These are phyloP conservation scores for Dipodomys stephensi DNA, from an alignment of 2,113 vertebrate species.

Conservation along the genomic window DNA sequence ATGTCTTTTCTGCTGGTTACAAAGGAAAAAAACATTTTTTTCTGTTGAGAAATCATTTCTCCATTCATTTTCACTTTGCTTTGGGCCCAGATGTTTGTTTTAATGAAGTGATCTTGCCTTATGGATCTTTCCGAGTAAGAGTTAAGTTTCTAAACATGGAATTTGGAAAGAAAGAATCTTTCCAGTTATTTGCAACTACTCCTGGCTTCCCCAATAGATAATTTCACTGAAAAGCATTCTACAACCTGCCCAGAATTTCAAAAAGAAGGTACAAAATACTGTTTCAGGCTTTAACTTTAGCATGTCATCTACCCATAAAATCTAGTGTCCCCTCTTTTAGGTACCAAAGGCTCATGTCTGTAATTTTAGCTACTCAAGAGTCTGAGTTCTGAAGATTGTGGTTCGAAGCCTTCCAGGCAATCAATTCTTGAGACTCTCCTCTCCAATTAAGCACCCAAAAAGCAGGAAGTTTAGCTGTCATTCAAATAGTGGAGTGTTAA, in stretches of 20 bases:
- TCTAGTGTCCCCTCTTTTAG: background rate
- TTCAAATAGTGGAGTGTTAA: too few species aligned
- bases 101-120: background rate
- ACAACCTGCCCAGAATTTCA: background rate
- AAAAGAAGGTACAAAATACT: background rate
- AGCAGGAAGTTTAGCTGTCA: too few species aligned
- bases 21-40: background rate
- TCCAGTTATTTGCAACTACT: background rate
- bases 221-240: background rate
- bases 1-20: background rate
- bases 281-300: background rate
- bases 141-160: constrained; percentile 7
- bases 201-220: background rate
- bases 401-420: too few species aligned
- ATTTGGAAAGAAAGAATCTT: background rate
- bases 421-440: too few species aligned
- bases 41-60: background rate
- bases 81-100: background rate
- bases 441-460: too few species aligned
- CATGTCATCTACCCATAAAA: background rate
- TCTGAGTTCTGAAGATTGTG: too few species aligned
- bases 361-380: too few species aligned
- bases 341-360: too few species aligned
- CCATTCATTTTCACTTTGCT: background rate
- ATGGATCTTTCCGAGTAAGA: background rate